Evolutionary conservation across 2,113 vertebrate genomes (phyloP).

Genomic region (Tachuris rubrigastra): DNA sequence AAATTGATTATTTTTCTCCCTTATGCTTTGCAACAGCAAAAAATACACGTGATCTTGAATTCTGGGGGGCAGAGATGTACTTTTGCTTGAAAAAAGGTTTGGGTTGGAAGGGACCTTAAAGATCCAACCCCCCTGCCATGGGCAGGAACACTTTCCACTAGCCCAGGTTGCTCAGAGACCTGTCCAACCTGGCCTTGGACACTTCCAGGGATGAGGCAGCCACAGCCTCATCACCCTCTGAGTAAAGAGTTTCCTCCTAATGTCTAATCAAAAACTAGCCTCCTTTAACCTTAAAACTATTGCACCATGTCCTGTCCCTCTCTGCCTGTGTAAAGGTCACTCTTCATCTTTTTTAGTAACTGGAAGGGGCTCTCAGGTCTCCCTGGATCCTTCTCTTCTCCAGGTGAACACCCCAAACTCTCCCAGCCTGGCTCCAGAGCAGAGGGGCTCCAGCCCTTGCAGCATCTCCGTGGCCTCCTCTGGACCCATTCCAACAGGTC

Average conservation of each 20-base stretch:
- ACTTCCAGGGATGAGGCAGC: not conserved
- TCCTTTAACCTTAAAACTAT: not conserved
- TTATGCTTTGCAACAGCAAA: not conserved
- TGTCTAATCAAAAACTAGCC: not conserved
- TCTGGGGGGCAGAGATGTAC: not conserved
- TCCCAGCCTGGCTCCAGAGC: not conserved
- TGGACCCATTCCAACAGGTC: not conserved
- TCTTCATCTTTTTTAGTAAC: not conserved
- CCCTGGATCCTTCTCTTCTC: not conserved
- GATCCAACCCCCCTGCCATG: not conserved
- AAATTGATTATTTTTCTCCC: not conserved
- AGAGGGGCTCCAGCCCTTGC: not conserved
- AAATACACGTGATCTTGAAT: not conserved
- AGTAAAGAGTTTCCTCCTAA: not conserved
- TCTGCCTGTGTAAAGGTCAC: not conserved
- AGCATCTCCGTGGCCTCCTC: not conserved
- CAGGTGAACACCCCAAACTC: not conserved
- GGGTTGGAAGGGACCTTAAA: not conserved
- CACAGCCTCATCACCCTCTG: not conserved
- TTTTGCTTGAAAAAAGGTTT: not conserved
- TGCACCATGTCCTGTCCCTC: not conserved
- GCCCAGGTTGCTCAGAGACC: rapidly evolving
- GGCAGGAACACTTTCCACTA: not conserved
- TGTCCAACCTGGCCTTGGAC: not conserved
- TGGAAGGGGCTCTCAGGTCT: not conserved